A percentile compares a stretch with the other conserved stretches of the same genome.
Evolutionary conservation across 1,140 invertebrate species (phyloP).

Genomic region (Cyrtorhinus lividipennis): DNA sequence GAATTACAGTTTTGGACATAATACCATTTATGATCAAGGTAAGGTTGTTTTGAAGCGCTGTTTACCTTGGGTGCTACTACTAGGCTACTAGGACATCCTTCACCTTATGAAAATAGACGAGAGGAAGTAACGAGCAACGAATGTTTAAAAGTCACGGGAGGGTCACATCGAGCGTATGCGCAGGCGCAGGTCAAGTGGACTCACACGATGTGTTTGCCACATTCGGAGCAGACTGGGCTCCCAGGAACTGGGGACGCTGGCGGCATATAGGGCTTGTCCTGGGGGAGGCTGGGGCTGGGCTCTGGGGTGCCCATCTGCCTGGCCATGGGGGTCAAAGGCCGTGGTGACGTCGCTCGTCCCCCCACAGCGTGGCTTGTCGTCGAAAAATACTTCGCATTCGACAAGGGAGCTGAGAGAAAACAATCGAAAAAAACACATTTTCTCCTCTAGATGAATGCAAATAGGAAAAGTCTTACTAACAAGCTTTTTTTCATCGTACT

Average conservation of each 20-base stretch:
- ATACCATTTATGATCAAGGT: no score
- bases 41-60: no score
- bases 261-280: constrained; percentile 30
- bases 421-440: constrained; percentile 1
- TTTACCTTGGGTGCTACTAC: no score
- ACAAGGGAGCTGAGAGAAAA: constrained; percentile 26
- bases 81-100: no score
- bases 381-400: constrained; percentile 43
- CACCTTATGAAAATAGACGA: no score
- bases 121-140: no score
- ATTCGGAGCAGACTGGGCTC: constrained; percentile 51
- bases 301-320: constrained; percentile 28
- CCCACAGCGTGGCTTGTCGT: constrained; percentile 44
- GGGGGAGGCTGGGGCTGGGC: constrained; percentile 27
- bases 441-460: neutral
- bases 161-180: no score
- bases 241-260: constrained; percentile 30
- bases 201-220: constrained; percentile 64
- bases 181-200: constrained; percentile 25
- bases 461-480: constrained; percentile 3
- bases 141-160: no score
- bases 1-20: no score
- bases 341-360: constrained; percentile 35
- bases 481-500: neutral
- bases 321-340: constrained; percentile 32